Evolutionary conservation across 2,113 vertebrate species (phyloP).

Genomic region (Melanocharis versteri): DNA sequence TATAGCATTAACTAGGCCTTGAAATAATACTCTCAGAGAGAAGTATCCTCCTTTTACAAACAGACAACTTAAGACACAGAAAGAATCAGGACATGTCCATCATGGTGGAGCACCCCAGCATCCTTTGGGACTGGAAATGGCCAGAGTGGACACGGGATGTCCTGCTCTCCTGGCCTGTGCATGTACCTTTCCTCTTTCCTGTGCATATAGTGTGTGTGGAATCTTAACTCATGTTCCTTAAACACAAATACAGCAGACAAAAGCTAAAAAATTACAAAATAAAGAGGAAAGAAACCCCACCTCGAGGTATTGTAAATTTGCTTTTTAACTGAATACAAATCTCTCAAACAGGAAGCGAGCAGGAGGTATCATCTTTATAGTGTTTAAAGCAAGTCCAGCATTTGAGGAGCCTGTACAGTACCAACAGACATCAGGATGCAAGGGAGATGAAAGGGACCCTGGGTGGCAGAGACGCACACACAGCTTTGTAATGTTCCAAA

Average conservation of each 20-base stretch:
- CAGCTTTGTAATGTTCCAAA: neutral
- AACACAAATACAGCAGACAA: neutral
- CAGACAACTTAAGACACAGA: neutral
- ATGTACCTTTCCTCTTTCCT: neutral
- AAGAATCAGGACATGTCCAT: fast-evolving
- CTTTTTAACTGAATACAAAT: neutral
- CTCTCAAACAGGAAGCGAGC: neutral
- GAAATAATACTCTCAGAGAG: neutral
- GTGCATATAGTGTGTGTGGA: neutral
- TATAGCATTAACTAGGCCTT: neutral
- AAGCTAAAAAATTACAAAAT: neutral
- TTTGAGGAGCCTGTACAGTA: neutral
- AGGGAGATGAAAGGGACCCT: neutral
- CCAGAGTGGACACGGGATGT: fast-evolving
- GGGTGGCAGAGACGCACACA: neutral
- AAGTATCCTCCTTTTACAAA: neutral
- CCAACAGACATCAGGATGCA: fast-evolving
- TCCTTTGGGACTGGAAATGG: neutral
- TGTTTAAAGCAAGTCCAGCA: neutral
- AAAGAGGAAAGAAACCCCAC: fast-evolving
- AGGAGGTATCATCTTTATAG: neutral
- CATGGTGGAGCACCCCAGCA: fast-evolving
- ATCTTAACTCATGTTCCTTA: neutral
- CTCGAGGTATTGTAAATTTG: neutral
- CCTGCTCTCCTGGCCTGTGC: neutral